Evolutionary conservation across 2,797 vertebrate genomes (phyloP).

Genomic region (Pterois miles): DNA sequence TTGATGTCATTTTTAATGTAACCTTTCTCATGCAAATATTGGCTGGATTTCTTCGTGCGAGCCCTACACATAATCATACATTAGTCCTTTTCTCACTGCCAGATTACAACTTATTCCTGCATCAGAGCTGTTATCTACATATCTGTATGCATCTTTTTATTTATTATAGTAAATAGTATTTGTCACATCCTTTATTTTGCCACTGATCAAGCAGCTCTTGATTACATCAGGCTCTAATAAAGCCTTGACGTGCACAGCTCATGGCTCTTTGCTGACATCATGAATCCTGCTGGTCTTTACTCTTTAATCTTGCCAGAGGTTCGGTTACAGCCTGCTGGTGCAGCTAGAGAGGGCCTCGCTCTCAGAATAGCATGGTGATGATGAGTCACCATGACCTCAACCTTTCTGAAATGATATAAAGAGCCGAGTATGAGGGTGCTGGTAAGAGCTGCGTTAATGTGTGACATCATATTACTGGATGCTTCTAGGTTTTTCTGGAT

Average conservation of each 20-base stretch:
- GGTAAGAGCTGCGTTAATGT: conserved; percentile 13
- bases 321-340: conserved; percentile 36
- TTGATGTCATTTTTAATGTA: too few relatives aligned
- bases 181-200: conserved; percentile 27
- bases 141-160: neutral
- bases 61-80: neutral
- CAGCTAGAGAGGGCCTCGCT: conserved; percentile 28
- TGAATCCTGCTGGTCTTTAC: conserved; percentile 29
- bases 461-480: conserved; percentile 45
- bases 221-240: conserved; percentile 41
- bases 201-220: conserved; percentile 23
- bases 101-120: neutral
- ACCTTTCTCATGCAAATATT: too few relatives aligned
- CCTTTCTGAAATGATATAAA: conserved; percentile 11
- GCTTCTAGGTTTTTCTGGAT: conserved; percentile 47
- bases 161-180: too few relatives aligned
- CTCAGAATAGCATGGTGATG: conserved; percentile 34
- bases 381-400: conserved; percentile 62
- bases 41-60: neutral
- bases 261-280: conserved; percentile 53
- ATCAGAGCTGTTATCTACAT: neutral
- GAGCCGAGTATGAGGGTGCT: neutral
- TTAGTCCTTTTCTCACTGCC: neutral
- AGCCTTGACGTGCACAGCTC: conserved; percentile 11
- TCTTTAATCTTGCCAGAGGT: conserved; percentile 37